Evolutionary conservation across 1,140 invertebrate genomes (phyloP).

Genomic region (Colletes latitarsis): DNA sequence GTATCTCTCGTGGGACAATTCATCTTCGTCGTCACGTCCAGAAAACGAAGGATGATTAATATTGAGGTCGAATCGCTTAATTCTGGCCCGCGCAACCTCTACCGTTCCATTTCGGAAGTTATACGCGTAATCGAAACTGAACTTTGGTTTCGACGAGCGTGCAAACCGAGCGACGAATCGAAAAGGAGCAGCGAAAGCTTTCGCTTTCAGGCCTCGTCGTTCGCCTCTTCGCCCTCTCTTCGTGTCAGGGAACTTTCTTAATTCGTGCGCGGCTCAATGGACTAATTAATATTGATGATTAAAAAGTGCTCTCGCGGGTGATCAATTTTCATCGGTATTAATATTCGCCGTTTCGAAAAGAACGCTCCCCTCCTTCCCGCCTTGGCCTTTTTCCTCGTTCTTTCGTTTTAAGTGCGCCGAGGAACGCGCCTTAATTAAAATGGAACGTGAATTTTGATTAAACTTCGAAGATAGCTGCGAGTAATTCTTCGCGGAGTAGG

Average conservation of each 20-base stretch:
- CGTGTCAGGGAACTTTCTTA: constrained; percentile 67
- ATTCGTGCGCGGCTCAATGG: constrained; percentile 60
- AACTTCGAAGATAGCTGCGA: not conserved
- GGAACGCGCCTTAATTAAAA: constrained; percentile 33
- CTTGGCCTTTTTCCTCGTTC: constrained; percentile 51
- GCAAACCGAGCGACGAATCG: constrained; percentile 5
- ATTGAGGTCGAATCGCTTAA: constrained; percentile 10
- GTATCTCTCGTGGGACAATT: constrained; percentile 3
- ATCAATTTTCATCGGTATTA: constrained; percentile 75
- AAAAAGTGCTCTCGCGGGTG: constrained; percentile 59
- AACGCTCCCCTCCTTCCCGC: not conserved
- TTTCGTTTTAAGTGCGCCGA: constrained; percentile 22
- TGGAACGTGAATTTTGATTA: constrained; percentile 36
- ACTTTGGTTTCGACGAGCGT: constrained; percentile 6
- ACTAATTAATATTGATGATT: constrained; percentile 76
- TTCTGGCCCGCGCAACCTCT: not conserved
- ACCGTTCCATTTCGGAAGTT: not conserved
- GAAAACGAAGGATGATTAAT: constrained; percentile 20
- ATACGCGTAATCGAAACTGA: not conserved
- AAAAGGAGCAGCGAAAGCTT: not conserved
- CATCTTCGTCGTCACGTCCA: constrained; percentile 1
- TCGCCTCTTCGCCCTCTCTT: not conserved
- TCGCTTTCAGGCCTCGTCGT: not conserved
- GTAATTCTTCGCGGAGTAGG: not conserved
- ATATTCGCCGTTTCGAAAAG: constrained; percentile 64